Conservation (phyloP, 2,888 invertebrate genomes). For the Agriopis leucophaearia region DNA sequence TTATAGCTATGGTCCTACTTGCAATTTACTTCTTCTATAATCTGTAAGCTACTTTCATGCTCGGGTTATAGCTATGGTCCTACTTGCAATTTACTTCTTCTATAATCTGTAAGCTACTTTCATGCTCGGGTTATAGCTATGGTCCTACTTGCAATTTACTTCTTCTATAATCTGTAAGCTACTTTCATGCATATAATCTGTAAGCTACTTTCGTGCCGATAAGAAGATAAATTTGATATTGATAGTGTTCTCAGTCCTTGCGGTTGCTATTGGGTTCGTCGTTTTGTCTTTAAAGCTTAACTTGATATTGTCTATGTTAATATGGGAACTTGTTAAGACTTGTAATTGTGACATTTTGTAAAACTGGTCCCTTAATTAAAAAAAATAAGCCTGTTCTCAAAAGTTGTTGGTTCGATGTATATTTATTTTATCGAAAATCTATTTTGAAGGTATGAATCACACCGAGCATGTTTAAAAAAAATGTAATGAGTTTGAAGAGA, state of each 20-base stretch:
- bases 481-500: neutral
- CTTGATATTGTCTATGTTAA: neutral
- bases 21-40: neutral
- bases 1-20: neutral
- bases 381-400: conserved; percentile 22
- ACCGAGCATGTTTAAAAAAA: neutral
- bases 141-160: neutral
- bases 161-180: neutral
- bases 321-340: conserved; percentile 25
- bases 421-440: neutral
- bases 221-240: conserved; percentile 4
- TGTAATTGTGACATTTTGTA: conserved; percentile 20
- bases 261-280: neutral
- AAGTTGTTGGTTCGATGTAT: neutral
- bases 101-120: too few relatives aligned
- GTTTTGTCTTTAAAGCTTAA: neutral
- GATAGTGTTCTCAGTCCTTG: neutral
- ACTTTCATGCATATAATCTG: too few relatives aligned
- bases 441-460: neutral
- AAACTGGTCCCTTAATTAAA: conserved; percentile 24
- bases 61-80: neutral
- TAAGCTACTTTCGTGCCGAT: neutral
- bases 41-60: too few relatives aligned
- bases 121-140: neutral
- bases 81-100: neutral